Percentiles rank a stretch among this genome's conserved stretches.
These are phyloP conservation scores for Pitangus sulphuratus DNA, from an alignment of 2,797 vertebrate genomes.

Conservation along the genomic window DNA sequence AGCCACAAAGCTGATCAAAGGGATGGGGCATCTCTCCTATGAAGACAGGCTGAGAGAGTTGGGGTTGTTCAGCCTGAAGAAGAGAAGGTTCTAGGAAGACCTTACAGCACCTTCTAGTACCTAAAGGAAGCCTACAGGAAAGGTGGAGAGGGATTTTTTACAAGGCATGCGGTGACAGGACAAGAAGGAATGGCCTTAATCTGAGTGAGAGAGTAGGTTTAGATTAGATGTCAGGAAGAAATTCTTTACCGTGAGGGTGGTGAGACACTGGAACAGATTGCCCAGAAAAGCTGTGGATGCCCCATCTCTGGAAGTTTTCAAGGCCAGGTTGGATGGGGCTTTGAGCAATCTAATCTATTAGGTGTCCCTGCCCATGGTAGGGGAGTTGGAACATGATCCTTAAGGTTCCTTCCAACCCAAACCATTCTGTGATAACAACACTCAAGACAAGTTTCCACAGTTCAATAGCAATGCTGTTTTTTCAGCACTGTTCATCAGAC, in stretches of 20 bases:
- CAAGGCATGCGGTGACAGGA: no score
- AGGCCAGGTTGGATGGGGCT: not conserved
- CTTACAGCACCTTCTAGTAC: not conserved
- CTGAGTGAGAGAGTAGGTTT: not conserved
- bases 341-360: not conserved
- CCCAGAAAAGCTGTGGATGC: not conserved
- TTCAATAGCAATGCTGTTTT: not conserved
- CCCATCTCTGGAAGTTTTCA: not conserved
- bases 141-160: not conserved
- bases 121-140: not conserved
- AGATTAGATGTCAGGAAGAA: not conserved
- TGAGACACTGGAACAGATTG: not conserved
- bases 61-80: not conserved
- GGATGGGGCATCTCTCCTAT: not conserved
- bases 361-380: rapidly evolving
- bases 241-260: not conserved
- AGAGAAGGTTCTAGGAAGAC: not conserved
- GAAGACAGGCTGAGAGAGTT: not conserved
- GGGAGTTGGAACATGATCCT: not conserved
- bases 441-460: not conserved
- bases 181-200: not conserved
- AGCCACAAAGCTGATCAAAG: not conserved
- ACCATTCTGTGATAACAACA: not conserved
- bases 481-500: not conserved
- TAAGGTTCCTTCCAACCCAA: not conserved